phyloP scores from a whole-genome alignment of 2,888 invertebrate species.

The Xestia xanthographa region DNA sequence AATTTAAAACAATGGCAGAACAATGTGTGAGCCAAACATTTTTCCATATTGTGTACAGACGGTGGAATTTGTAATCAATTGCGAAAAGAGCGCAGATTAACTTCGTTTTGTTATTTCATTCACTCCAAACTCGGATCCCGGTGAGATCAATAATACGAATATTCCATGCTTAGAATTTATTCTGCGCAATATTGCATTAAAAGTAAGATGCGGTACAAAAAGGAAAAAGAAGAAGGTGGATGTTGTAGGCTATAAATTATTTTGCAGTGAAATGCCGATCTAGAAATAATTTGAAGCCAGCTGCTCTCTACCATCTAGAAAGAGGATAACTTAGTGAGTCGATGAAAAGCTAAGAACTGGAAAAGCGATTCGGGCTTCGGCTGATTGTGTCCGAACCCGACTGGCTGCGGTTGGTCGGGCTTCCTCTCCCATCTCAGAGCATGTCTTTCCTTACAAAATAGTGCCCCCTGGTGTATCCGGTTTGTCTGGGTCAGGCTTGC shows the following conservation, averaged over 20 bases:
- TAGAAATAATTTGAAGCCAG: constrained; percentile 21
- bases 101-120: constrained; percentile 13
- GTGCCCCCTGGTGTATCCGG: too few relatives aligned
- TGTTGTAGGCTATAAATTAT: not conserved
- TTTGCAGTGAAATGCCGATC: constrained; percentile 8
- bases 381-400: too few relatives aligned
- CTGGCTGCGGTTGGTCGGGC: too few relatives aligned
- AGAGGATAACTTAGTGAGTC: not conserved
- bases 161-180: not conserved
- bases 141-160: not conserved
- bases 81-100: constrained; percentile 35
- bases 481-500: too few relatives aligned
- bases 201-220: not conserved
- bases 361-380: too few relatives aligned
- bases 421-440: too few relatives aligned
- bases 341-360: constrained; percentile 3
- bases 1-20: constrained; percentile 22
- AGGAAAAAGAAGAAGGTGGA: not conserved
- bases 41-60: constrained; percentile 15
- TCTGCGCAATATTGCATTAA: constrained; percentile 7
- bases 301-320: not conserved
- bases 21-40: constrained; percentile 30
- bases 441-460: too few relatives aligned
- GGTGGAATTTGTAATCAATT: constrained; percentile 39
- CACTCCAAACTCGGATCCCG: not conserved